These are phyloP conservation scores for Eupithecia centaureata DNA, from an alignment of 2,888 invertebrate genomes.

Conservation along the genomic window DNA sequence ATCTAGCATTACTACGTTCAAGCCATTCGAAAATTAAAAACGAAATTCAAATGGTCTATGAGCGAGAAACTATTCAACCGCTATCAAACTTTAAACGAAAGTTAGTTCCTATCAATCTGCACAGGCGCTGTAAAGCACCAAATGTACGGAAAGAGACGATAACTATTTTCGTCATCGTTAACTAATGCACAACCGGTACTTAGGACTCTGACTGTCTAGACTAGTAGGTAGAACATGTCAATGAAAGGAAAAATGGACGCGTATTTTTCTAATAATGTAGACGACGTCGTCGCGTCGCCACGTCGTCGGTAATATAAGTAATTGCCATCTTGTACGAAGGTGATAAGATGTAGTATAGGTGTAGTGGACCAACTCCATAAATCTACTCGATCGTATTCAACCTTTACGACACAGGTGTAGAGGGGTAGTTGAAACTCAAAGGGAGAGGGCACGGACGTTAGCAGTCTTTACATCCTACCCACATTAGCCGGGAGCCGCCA, in stretches of 20 bases:
- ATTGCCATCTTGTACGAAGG: not conserved
- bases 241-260: not conserved
- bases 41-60: no score
- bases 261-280: not conserved
- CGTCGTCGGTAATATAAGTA: not conserved
- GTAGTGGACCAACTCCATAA: not conserved
- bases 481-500: constrained; percentile 66
- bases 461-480: constrained; percentile 71
- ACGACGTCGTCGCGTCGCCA: no score
- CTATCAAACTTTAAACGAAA: no score
- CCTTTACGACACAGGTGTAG: constrained; percentile 33
- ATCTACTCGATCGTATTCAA: constrained; percentile 9
- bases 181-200: no score
- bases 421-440: constrained; percentile 51
- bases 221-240: not conserved
- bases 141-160: no score
- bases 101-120: no score
- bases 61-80: no score
- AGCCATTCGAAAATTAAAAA: no score
- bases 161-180: no score
- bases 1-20: no score
- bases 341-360: not conserved
- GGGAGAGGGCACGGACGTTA: constrained; percentile 65
- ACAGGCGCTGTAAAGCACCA: no score
- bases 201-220: constrained; percentile 5